These are phyloP conservation scores for Peribatodes rhomboidaria DNA, from an alignment of 2,888 invertebrate species.

Conservation along the genomic window DNA sequence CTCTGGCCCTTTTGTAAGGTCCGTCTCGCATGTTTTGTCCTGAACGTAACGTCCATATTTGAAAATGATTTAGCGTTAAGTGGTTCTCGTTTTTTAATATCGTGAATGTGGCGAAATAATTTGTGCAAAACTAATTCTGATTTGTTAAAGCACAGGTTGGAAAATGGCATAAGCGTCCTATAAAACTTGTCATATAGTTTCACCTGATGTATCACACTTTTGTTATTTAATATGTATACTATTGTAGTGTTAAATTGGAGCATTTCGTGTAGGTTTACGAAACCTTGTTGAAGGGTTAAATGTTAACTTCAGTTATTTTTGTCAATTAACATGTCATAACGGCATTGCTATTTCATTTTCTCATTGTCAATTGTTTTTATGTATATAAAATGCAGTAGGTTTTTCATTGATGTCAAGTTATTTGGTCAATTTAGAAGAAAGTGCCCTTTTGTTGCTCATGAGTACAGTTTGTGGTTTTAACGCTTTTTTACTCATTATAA, in stretches of 20 bases:
- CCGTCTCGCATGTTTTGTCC: constrained; percentile 84
- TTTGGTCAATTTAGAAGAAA: constrained; percentile 79
- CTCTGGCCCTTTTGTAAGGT: constrained; percentile 68
- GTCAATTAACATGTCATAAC: constrained; percentile 80
- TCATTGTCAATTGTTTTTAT: constrained; percentile 79
- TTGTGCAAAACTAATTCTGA: constrained; percentile 62
- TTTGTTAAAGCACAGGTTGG: constrained; percentile 54
- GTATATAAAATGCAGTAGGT: constrained; percentile 58
- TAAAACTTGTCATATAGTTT: constrained; percentile 56
- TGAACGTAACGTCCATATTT: constrained; percentile 84
- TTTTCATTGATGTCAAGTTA: constrained; percentile 70
- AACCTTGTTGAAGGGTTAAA: constrained; percentile 71
- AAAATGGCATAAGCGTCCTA: constrained; percentile 60
- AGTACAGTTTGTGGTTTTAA: constrained; percentile 63
- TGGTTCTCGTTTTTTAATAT: constrained; percentile 71
- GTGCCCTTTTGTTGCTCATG: constrained; percentile 80
- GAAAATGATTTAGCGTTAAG: constrained; percentile 83
- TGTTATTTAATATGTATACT: constrained; percentile 76
- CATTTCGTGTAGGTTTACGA: constrained; percentile 69
- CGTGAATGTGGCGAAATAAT: constrained; percentile 51
- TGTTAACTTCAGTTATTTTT: constrained; percentile 79
- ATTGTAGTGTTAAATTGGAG: constrained; percentile 52
- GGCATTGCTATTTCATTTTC: constrained; percentile 68
- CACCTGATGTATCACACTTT: constrained; percentile 67
- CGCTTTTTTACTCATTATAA: constrained; percentile 81